These are phyloP conservation scores for Odocoileus hemionus DNA, from an alignment of 2,113 vertebrate species.

Conservation along the genomic window DNA sequence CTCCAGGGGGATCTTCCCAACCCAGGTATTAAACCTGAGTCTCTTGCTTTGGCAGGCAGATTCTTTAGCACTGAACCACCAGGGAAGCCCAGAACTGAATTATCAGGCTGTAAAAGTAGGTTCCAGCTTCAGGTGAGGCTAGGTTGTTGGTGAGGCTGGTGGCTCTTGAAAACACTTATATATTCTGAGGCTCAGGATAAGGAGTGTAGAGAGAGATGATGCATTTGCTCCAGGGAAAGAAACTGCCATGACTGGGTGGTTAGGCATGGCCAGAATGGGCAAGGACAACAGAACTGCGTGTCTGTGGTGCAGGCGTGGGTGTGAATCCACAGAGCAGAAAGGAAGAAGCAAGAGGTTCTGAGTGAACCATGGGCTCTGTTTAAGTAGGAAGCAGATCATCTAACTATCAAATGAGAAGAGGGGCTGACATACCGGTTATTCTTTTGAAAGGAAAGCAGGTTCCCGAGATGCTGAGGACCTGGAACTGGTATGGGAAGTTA, in stretches of 20 bases:
- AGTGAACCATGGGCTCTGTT: not conserved
- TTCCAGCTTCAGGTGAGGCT: rapidly evolving
- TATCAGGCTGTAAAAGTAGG: not conserved
- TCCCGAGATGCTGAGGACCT: not conserved
- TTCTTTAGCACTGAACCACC: not conserved
- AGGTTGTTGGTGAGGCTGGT: too few relatives aligned
- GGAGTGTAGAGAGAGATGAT: not conserved
- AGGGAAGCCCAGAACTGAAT: not conserved
- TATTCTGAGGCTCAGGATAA: not conserved
- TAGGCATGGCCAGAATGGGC: rapidly evolving
- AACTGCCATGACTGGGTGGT: not conserved
- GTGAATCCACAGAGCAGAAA: not conserved
- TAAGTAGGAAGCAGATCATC: not conserved
- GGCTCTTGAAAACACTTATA: not conserved
- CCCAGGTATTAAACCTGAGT: not conserved
- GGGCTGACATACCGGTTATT: not conserved
- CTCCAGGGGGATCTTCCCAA: not conserved
- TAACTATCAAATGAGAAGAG: not conserved
- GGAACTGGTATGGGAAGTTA: not conserved
- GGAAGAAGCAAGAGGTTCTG: not conserved
- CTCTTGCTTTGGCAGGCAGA: not conserved
- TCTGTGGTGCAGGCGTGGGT: not conserved
- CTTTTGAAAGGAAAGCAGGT: not conserved
- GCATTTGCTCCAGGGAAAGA: not conserved
- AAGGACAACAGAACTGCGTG: not conserved